phyloP scores from a whole-genome alignment of 2,113 vertebrate genomes.

The Oryzias melastigma region DNA sequence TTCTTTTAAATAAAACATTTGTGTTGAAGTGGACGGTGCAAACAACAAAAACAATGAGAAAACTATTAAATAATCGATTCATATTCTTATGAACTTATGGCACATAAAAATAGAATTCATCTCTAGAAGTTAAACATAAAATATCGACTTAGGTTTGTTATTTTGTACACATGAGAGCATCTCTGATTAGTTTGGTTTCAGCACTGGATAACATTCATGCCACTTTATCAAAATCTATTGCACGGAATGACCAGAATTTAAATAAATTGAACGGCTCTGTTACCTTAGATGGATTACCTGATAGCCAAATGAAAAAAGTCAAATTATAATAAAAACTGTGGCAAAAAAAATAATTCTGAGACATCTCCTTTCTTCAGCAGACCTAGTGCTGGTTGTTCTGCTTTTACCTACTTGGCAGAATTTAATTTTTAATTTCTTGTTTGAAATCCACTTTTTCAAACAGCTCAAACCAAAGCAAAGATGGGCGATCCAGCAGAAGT shows the following conservation, averaged over 20 bases:
- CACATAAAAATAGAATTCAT: conserved; percentile 52
- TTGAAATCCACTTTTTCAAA: conserved; percentile 55
- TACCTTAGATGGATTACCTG: conserved; percentile 10
- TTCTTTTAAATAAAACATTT: conserved; percentile 36
- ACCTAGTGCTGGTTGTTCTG: no score
- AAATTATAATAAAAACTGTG: neutral
- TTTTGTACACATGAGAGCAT: conserved; percentile 19
- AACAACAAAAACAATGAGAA: conserved; percentile 33
- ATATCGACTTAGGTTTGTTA: conserved; percentile 23
- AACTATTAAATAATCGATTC: neutral
- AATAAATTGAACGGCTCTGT: conserved; percentile 9
- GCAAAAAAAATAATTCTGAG: conserved; percentile 5
- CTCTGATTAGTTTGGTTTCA: conserved; percentile 63
- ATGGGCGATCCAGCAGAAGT: conserved; percentile 27
- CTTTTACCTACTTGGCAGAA: no score
- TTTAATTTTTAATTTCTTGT: conserved; percentile 44
- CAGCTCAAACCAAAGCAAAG: conserved; percentile 42
- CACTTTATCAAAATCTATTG: conserved; percentile 48
- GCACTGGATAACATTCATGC: conserved; percentile 62
- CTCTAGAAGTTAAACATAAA: conserved; percentile 29
- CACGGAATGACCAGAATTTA: conserved; percentile 47
- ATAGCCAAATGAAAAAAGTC: conserved; percentile 4
- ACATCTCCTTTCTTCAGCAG: no score
- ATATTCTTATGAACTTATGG: conserved; percentile 30
- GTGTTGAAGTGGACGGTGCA: conserved; percentile 45